These are phyloP conservation scores for Odontothrips loti DNA, from an alignment of 2,888 invertebrate species.

Conservation along the genomic window DNA sequence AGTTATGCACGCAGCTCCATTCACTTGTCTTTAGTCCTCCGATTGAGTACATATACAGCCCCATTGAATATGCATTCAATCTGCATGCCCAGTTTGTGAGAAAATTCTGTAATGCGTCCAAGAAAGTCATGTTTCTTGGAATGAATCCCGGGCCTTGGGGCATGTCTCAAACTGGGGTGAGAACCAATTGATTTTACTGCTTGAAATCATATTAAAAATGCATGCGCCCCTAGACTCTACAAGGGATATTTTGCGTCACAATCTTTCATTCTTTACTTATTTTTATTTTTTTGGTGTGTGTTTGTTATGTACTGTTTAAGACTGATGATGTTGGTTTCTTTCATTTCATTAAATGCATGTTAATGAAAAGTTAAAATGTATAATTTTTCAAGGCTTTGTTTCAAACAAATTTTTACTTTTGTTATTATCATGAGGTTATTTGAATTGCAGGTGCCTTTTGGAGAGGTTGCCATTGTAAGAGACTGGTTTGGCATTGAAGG, in stretches of 20 bases:
- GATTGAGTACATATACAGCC: conserved; percentile 73
- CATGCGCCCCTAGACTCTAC: too few relatives aligned
- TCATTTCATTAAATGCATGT: background rate
- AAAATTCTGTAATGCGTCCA: conserved; percentile 62
- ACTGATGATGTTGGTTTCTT: background rate
- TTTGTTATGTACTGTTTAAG: background rate
- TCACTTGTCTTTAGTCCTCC: conserved; percentile 51
- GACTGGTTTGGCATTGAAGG: conserved; percentile 73
- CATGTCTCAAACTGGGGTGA: conserved; percentile 90
- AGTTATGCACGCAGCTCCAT: conserved; percentile 50
- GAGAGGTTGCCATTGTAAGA: conserved; percentile 71
- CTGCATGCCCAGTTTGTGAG: conserved; percentile 71
- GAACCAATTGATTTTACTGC: conserved; percentile 39
- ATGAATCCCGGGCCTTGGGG: conserved; percentile 98
- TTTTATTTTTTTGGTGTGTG: conserved; percentile 31
- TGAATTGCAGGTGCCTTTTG: conserved; percentile 69
- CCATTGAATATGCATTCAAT: conserved; percentile 75
- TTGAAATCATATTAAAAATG: conserved; percentile 26
- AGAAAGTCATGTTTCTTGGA: conserved; percentile 76
- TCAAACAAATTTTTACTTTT: conserved; percentile 29
- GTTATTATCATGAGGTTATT: conserved; percentile 22
- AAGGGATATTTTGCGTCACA: background rate
- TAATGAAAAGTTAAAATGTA: background rate
- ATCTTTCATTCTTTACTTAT: conserved; percentile 29
- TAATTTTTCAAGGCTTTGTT: background rate